A percentile compares a stretch with the other conserved stretches of the same genome.
Conservation (phyloP, 2,113 vertebrate species). For the Coreoperca whiteheadi region DNA sequence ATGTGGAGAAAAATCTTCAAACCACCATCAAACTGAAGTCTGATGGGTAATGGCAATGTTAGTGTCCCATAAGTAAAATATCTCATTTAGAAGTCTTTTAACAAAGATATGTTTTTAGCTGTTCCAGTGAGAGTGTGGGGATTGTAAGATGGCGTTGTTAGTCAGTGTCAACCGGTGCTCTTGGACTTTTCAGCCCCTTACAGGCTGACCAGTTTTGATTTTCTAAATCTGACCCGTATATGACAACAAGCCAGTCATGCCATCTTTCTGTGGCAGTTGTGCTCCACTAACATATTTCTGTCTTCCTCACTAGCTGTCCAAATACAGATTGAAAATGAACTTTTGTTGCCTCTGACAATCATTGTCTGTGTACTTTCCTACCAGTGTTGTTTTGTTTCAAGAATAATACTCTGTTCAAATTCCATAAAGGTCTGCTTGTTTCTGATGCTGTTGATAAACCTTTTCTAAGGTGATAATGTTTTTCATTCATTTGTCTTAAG, state of each 20-base stretch:
- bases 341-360: background rate
- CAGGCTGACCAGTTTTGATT: background rate
- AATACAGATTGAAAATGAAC: slow-evolving; percentile 12
- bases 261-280: background rate
- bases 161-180: background rate
- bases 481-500: background rate
- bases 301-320: background rate
- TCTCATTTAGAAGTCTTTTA: slow-evolving; percentile 1
- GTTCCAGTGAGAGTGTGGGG: background rate
- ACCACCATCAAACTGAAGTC: slow-evolving; percentile 6
- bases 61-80: background rate
- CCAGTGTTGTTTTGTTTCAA: background rate
- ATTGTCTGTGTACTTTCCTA: background rate
- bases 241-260: background rate
- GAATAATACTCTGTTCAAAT: background rate
- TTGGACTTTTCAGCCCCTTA: background rate
- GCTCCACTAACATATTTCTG: background rate
- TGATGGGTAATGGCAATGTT: background rate
- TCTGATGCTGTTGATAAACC: background rate
- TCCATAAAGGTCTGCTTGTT: background rate
- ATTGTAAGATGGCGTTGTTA: background rate
- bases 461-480: background rate
- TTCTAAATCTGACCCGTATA: background rate
- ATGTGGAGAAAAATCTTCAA: background rate
- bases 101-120: slow-evolving; percentile 28